Conservation (phyloP, 92 coral and sea anemone genomes). For the Actinostola sp. region DNA sequence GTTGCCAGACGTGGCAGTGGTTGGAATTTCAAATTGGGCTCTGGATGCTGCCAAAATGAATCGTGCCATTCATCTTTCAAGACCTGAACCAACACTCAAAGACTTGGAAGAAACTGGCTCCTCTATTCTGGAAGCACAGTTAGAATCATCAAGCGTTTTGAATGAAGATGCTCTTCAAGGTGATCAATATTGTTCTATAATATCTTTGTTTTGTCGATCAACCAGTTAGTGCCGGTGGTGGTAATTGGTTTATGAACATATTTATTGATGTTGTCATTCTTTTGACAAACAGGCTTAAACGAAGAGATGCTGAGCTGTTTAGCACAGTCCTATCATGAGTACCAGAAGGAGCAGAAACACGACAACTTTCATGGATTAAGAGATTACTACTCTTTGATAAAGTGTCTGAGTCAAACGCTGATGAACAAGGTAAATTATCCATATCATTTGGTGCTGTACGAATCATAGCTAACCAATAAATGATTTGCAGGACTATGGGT, state of each 20-base stretch:
- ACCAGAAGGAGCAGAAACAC: conserved; percentile 43
- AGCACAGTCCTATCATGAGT: conserved; percentile 49
- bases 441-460: background rate
- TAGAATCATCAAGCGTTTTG: conserved; percentile 2
- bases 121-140: conserved; percentile 76
- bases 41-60: conserved; percentile 99
- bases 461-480: too few species aligned
- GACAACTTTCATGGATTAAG: conserved; percentile 60
- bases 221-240: too few species aligned
- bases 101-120: conserved; percentile 89
- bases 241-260: too few species aligned
- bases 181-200: background rate
- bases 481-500: background rate
- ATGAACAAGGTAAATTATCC: background rate
- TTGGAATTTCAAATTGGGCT: conserved; percentile 99
- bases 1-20: conserved; percentile 93
- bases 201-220: background rate
- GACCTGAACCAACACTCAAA: conserved; percentile 88
- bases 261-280: background rate
- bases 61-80: conserved; percentile 96
- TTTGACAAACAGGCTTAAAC: conserved; percentile 7
- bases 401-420: conserved; percentile 36
- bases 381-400: conserved; percentile 64
- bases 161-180: conserved; percentile 11
- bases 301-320: conserved; percentile 36